Percentiles rank a stretch among this genome's conserved stretches.
Evolutionary conservation across 2,113 vertebrate species (phyloP).

Genomic region (Labeo rohita): DNA sequence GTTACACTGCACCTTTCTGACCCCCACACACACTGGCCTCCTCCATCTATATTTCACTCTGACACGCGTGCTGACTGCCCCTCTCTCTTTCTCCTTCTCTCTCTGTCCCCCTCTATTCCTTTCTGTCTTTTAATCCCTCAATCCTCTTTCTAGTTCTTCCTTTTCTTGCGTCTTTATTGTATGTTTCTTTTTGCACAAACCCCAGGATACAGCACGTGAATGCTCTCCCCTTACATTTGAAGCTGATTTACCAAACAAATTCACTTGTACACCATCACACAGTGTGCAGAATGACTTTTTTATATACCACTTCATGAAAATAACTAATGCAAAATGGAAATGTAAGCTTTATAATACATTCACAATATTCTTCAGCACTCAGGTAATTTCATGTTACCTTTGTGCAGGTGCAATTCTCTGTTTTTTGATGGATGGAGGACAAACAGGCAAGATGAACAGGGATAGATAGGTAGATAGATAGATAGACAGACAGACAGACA

Average conservation of each 20-base stretch:
- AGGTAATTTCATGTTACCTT: not conserved
- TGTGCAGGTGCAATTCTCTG: not conserved
- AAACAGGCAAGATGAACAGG: too few relatives aligned
- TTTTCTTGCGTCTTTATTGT: constrained; percentile 10
- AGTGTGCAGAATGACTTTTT: not conserved
- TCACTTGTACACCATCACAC: not conserved
- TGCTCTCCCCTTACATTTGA: not conserved
- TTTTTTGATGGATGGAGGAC: not conserved
- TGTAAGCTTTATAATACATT: not conserved
- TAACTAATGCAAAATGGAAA: not conserved
- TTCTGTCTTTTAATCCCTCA: constrained; percentile 52
- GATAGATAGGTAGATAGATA: not conserved
- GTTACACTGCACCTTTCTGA: constrained; percentile 85
- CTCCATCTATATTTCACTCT: constrained; percentile 85
- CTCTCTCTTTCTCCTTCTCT: constrained; percentile 38
- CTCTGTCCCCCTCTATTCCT: constrained; percentile 38
- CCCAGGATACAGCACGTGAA: not conserved
- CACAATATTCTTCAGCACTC: not conserved
- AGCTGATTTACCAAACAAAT: not conserved
- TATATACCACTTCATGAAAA: not conserved
- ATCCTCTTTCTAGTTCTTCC: constrained; percentile 37
- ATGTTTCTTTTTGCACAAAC: not conserved
- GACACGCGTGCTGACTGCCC: constrained; percentile 77
- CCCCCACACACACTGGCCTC: constrained; percentile 79
- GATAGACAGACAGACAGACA: not conserved